Evolutionary conservation across 1,140 invertebrate genomes (phyloP), one percentile per base, ranked within the genome.

Genomic region (Drosophila parvula): DNA sequence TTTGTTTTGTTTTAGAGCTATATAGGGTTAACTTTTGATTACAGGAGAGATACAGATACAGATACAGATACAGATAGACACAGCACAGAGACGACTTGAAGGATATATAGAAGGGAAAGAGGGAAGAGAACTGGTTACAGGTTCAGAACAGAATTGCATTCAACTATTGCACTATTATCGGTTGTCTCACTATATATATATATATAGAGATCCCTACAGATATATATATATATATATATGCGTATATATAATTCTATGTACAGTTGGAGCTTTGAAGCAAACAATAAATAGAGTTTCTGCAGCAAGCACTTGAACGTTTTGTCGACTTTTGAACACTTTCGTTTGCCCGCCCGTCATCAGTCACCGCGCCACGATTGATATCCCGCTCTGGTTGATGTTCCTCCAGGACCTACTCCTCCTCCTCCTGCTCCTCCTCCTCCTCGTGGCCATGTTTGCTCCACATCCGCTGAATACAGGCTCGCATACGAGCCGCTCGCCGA

Each of bases 321-420:
- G 22, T 76, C 78, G 80, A 80, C 70, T 73, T 74, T 89, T 89
- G 84, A 88, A 89, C 84, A 88, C 84, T 80, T 89, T 83, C 53
- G 61, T 64, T 88, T 79, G 48, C 28, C 28, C 36, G 36, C 28
- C 30, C 4, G 53, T 22, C 68, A 67, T 43, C 61, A 60, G 50
- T 82, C 61, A 65, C 34, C 69, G 32, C 43, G 62, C 62, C 67
- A 81, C 16, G 50, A 1, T 14, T 48, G 78, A 53, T 69, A 32
- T 28, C 43, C 34, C 30, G 45, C 51, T 56, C 50, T 57, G 41
- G 44, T 62, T 14, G 48, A 12, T 64, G 40, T 12, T 16, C 22
- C 67, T 45, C 61, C n/a, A 30, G 55, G 6, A 16, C 18, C 27
- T 40, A 38, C 27, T 2, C 43, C 22, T 44, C 43, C 22, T 22